Base-by-base conservation (phyloP, 2,888 invertebrate genomes). In the Poecilus cupreus region DNA sequence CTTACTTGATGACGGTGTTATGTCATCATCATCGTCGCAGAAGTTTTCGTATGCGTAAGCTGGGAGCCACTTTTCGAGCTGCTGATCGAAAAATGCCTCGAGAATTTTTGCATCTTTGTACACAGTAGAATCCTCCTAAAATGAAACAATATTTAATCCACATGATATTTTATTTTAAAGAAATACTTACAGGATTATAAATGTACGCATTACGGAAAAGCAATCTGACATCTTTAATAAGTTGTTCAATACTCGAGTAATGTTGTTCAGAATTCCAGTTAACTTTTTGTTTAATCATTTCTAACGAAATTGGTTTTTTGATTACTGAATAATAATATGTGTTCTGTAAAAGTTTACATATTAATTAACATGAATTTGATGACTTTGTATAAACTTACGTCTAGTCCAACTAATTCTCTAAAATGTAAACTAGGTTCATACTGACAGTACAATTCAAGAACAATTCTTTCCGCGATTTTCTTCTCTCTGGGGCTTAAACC, bases 361-460 rank as follows among this genome's bases (percentile, higher is more conserved):
- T 26, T 6, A 43, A 26, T 75, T 68, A 20, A 54, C 49, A 64
- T 39, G 70, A 20, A 13, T 43, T 39, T 68, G 37, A 49, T 39
- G 20, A 80, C 46, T 39, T 20, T 22, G 24, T 75, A 32, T 70
- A 68, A 54, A 89, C 91, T 91, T 89, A 95, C 95, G 87, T 95
- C 94, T 70, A 92, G 90, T 83, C 95, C 94, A 84, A 96, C 95
- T 78, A 95, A 92, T 90, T 97, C 96, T 87, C 97, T 93, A 90
- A 98, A 97, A 83, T 95, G 94, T 86, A 96, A 92, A 90, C 96
- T 96, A 85, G 93, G 93, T 88, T 97, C 97, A 88, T 96, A 96
- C 89, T 97, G 97, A 89, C 97, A 97, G 89, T 96, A 97, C 85
- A 98, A 91, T 90, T 97, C 97, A 85, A 98, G 91, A 83, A 97